Conservation (phyloP, 2,797 vertebrate genomes). For the Odontamblyopus lacepedii region DNA sequence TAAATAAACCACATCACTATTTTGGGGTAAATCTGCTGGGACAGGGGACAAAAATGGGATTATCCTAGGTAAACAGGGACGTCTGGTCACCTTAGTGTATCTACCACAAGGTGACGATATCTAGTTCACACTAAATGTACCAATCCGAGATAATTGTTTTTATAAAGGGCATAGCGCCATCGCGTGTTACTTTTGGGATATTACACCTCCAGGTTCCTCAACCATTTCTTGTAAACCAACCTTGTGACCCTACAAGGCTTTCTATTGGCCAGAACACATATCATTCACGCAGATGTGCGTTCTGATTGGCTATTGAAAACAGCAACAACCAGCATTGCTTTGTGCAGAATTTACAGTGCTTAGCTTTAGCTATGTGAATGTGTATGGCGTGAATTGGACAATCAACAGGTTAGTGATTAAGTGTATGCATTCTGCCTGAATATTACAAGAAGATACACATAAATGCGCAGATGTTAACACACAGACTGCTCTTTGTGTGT, state of each 20-base stretch:
- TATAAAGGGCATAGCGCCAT: constrained; percentile 33
- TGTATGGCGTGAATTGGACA: constrained; percentile 24
- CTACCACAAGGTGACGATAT: too few species aligned
- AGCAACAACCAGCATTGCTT: constrained; percentile 11
- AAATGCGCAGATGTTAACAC: background rate
- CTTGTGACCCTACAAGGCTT: constrained; percentile 4
- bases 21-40: too few species aligned
- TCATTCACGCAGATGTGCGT: background rate
- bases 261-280: constrained; percentile 45
- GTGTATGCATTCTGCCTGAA: background rate
- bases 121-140: too few species aligned
- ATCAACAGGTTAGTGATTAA: constrained; percentile 66
- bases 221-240: constrained; percentile 41
- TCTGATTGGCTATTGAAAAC: constrained; percentile 47
- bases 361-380: constrained; percentile 28
- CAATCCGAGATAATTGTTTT: background rate
- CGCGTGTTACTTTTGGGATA: constrained; percentile 21
- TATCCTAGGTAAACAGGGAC: too few species aligned
- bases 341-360: background rate
- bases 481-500: background rate
- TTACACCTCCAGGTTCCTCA: constrained; percentile 1
- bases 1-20: too few species aligned
- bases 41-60: too few species aligned
- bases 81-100: too few species aligned
- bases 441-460: background rate